These are phyloP conservation scores for Andrena marginata DNA, from an alignment of 2,888 invertebrate genomes.

Conservation along the genomic window DNA sequence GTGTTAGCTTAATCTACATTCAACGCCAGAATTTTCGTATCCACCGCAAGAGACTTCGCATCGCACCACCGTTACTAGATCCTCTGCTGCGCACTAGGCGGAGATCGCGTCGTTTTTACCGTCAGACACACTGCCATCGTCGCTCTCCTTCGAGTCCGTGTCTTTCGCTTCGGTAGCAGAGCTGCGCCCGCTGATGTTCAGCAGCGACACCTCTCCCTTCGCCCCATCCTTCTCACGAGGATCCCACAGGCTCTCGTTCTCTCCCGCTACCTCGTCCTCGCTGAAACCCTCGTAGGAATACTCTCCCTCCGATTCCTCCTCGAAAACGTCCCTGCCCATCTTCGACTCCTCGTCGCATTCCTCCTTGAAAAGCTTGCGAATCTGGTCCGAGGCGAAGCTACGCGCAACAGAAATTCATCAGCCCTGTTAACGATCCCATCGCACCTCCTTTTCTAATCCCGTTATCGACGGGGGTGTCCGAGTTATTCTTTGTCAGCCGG, in stretches of 20 bases:
- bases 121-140: not conserved
- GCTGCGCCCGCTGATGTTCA: not conserved
- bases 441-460: not conserved
- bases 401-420: conserved; percentile 17
- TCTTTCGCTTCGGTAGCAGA: conserved; percentile 31
- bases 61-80: not conserved
- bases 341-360: conserved; percentile 10
- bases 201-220: not conserved
- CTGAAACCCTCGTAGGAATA: not conserved
- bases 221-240: not conserved
- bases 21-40: not conserved
- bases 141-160: conserved; percentile 31
- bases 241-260: not conserved
- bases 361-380: conserved; percentile 38
- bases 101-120: not conserved
- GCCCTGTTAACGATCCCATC: not conserved
- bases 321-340: conserved; percentile 22
- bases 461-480: not conserved
- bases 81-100: not conserved
- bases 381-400: conserved; percentile 38
- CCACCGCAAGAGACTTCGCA: not conserved
- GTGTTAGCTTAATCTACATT: conserved; percentile 4
- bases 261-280: conserved; percentile 10
- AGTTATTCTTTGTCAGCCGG: conserved; percentile 24
- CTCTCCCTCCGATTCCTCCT: conserved; percentile 19